These are phyloP conservation scores for Stenoptilia bipunctidactyla DNA, from an alignment of 2,888 invertebrate species.

Conservation along the genomic window DNA sequence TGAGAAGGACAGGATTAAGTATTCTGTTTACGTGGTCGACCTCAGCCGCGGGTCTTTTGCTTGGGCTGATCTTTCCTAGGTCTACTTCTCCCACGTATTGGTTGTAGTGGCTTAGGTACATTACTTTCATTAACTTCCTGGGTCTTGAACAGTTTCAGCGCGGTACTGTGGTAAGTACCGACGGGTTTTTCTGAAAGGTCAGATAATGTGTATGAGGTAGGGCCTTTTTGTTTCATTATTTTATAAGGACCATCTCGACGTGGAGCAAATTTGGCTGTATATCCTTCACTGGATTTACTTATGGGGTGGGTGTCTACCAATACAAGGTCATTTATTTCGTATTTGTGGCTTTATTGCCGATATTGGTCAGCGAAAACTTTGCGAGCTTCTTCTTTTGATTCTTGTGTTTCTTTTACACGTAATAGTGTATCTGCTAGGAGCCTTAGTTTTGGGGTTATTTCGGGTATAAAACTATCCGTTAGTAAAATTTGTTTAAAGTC, in stretches of 20 bases:
- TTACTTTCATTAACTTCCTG: too few relatives aligned
- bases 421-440: constrained; percentile 11
- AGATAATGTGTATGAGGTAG: neutral
- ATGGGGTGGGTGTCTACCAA: neutral
- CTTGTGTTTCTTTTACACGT: constrained; percentile 2
- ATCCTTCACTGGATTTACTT: neutral
- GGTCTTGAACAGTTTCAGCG: too few relatives aligned
- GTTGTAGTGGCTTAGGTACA: neutral
- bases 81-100: too few relatives aligned
- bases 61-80: too few relatives aligned
- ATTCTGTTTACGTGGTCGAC: too few relatives aligned
- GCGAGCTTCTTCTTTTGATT: constrained; percentile 3
- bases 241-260: neutral
- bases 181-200: neutral
- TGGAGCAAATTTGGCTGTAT: neutral
- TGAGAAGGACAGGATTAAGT: too few relatives aligned
- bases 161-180: neutral
- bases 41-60: too few relatives aligned
- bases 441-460: too few relatives aligned
- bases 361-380: constrained; percentile 3
- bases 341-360: constrained; percentile 1
- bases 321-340: constrained; percentile 5
- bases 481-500: too few relatives aligned
- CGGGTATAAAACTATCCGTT: too few relatives aligned
- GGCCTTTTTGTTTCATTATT: neutral